Evolutionary conservation across 2,797 vertebrate genomes (phyloP).

Genomic region (Esox lucius): DNA sequence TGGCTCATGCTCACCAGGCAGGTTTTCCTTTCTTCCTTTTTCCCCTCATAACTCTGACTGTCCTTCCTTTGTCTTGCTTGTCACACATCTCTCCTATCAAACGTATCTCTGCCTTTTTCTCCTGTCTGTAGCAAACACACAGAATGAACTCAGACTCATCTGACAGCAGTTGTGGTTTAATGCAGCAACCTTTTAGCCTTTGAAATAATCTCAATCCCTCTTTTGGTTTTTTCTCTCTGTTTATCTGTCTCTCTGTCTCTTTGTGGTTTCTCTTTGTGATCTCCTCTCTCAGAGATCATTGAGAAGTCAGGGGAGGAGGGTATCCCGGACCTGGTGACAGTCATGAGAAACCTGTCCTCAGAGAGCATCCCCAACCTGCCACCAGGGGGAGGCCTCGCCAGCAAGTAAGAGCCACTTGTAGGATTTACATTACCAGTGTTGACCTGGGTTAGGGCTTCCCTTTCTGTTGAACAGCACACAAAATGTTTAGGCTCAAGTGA

Average conservation of each 20-base stretch:
- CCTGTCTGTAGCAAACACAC: not conserved
- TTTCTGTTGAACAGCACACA: not conserved
- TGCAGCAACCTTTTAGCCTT: not conserved
- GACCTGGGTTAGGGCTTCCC: too few relatives aligned
- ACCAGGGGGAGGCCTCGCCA: constrained; percentile 96
- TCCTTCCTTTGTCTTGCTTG: constrained; percentile 8
- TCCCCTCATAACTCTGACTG: not conserved
- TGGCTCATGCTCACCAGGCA: too few relatives aligned
- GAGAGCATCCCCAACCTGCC: constrained; percentile 95
- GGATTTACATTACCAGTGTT: too few relatives aligned
- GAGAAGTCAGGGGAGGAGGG: constrained; percentile 90
- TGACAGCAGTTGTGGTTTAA: not conserved
- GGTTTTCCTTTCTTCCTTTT: too few relatives aligned
- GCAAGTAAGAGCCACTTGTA: constrained; percentile 86
- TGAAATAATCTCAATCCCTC: constrained; percentile 1
- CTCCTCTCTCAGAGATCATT: constrained; percentile 61
- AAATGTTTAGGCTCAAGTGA: not conserved
- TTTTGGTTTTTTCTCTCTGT: not conserved
- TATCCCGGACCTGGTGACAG: constrained; percentile 92
- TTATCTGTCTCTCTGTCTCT: not conserved
- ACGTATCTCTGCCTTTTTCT: too few relatives aligned
- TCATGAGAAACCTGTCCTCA: constrained; percentile 93
- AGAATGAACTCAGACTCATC: constrained; percentile 1
- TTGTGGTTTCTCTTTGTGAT: constrained; percentile 32
- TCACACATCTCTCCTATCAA: not conserved